Evolutionary conservation across 2,888 invertebrate genomes (phyloP), one percentile per base, ranked within the genome.

Genomic region (Drosophila aldrichi): DNA sequence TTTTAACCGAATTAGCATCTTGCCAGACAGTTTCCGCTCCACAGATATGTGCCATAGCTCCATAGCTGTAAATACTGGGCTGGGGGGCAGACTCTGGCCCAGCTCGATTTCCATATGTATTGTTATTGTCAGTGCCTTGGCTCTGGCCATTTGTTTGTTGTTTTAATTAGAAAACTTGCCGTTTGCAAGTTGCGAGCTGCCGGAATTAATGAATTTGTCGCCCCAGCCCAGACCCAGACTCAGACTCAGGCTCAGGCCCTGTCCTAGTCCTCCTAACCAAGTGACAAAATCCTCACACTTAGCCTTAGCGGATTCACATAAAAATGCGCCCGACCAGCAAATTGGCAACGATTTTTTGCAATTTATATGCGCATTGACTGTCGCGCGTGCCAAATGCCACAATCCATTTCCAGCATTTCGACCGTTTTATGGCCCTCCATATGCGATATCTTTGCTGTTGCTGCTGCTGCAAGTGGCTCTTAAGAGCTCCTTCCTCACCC

Each of bases 161-260:
- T 89, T 88, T 86, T 86, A 86, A 89, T 86, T 86, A 86, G 86
- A 86, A 86, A 86, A 86, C 89, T 89, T 89, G 82, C 77, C 76
- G 52, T 52, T 51, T 59, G 63, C 59, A 61, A 65, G 64, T 51
- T 74, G 63, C 56, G 67, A 66, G 64, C 75, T 73, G 74, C 54
- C 72, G 79, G 89, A 88, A 85, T 85, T 87, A 85, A 85, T 85
- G 84, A 86, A 85, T 87, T 85, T 79, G 77, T 80, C 66, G 52
- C 40, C 49, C 57, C 32, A 49, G 14, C 18, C 20, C 14, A 1
- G 4, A 1, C 7, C 14, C 14, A 46, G 22, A 1, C 8, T 3
- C 43, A 44, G 6, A 16, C 12, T 12, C 9, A 18, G 20, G 0
- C 5, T 3, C 20, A 44, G 6, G 14, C 12, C 16, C 9, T 10